Base-by-base conservation (phyloP, 2,113 vertebrate species). In the Eubucco bourcierii region DNA sequence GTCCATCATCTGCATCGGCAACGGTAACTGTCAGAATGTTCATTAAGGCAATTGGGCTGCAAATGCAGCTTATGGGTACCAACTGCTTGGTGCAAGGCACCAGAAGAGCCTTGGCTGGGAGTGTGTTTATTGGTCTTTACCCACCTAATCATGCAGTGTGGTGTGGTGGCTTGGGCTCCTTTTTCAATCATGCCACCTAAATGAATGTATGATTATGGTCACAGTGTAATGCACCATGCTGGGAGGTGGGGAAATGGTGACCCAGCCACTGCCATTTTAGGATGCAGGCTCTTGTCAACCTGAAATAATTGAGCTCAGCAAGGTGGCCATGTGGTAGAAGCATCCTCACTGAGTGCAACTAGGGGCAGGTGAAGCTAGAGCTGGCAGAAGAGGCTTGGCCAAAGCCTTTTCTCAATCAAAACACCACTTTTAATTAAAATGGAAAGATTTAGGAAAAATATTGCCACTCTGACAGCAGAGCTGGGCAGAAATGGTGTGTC, bases 381-480 rank as follows among this genome's bases (percentile, higher is more conserved):
- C 68, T 80, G 77, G 37, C 19, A 37, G 41, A 61, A 71, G 17
- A 39, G 15, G 10, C 56, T 74, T 14, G 15, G 15, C 44, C 73
- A 34, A 74, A 82, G 50, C 2, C 1, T 70, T 18, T 33, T 37
- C 18, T 13, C 5, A 7, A 12, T 34, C 34, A 61, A 92, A 68
- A 6, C 4, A 16, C 63, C 3, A 19, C 31, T 82, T 95, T 95
- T 92, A 89, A 91, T 95, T 93, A 94, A 95, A 79, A 83, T 46
- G n/a, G 93, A 92, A 94, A 87, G 87, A 95, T 79, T 87, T 16
- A 44, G 59, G 74, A 25, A 81, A 84, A 92, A 85, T 25, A 37
- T 82, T 66, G 71, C 82, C 34, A 6, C 81, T 90, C 75, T 88
- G 93, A 94, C 75, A 80, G 87, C 60, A 55, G 66, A 82, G 68